Percentiles rank a stretch among this genome's conserved stretches.
Conservation (phyloP, 2,888 invertebrate species). For the Apamea sordens region DNA sequence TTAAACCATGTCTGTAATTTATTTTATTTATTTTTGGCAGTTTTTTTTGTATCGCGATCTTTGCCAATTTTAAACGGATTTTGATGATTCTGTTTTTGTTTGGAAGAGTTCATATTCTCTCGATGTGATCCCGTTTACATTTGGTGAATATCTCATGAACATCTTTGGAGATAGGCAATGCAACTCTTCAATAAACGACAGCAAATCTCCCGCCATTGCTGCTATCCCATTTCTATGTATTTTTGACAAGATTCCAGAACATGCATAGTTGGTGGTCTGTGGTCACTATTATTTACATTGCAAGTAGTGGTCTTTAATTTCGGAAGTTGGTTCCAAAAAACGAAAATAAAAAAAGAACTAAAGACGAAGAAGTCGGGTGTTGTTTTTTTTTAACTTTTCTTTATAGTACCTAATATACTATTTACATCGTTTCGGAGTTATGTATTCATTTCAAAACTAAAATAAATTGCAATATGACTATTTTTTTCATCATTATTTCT, state of each 20-base stretch:
- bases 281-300: not conserved
- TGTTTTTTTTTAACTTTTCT: not conserved
- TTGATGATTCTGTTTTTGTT: not conserved
- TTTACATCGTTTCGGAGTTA: not conserved
- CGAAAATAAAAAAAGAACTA: not conserved
- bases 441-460: not conserved
- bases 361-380: not conserved
- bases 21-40: too few species aligned
- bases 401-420: not conserved
- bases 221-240: not conserved
- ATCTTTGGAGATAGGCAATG: not conserved
- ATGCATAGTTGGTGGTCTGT: not conserved
- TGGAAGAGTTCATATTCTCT: not conserved
- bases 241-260: not conserved
- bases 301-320: not conserved
- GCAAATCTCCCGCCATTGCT: not conserved
- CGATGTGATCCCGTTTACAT: not conserved
- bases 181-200: not conserved
- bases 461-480: not conserved
- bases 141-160: not conserved
- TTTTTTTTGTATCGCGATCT: not conserved
- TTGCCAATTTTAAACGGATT: not conserved
- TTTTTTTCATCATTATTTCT: not conserved
- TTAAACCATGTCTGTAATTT: too few species aligned
- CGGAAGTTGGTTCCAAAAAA: not conserved